Base-by-base conservation (phyloP, 2,888 invertebrate species). In the Oxystoma pomonae region DNA sequence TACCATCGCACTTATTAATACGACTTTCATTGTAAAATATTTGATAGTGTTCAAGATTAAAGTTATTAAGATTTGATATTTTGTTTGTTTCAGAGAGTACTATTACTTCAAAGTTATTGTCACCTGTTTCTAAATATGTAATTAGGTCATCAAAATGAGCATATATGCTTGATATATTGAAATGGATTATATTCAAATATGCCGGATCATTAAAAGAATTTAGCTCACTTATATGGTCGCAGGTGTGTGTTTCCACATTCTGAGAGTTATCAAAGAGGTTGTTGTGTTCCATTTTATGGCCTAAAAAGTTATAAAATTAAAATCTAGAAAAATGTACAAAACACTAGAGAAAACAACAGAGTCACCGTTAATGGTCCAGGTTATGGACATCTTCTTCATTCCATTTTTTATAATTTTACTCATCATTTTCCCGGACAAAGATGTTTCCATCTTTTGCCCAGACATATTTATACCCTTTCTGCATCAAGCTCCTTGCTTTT, bases 1-100 rank as follows among this genome's bases (percentile, higher is more conserved):
- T 59, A 12, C 63, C 63, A 59, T 63, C 61, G 35, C 55, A 61
- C 16, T 21, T 61, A 20, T 61, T 61, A 20, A 60, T 16, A 5
- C 12, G 50, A 49, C 62, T 62, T 17, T 35, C 20, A 60, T 63
- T 63, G 17, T 20, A 63, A 60, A 50, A 60, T 56, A 63, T 20
- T 21, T 16, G 35, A 50, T 58, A 62, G 16, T 49, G 51, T n/a
- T 55, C 35, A 35, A 59, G 58, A 55, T 55, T 62, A 49, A 62
- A 62, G 17, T 62, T 58, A 59, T 52, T 55, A 19, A 59, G 21
- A 19, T n/a, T n/a, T n/a, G n/a, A n/a, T n/a, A 62, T 55, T 12
- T 19, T 60, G 22, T 60, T 52, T 52, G 53, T 60, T 51, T 59
- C 59, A 53, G 22, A 55, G 18, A 60, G 21, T 3, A 60, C 51